Percentiles rank a stretch among this genome's conserved stretches.
Conservation (phyloP, 2,113 vertebrate species). For the Percina caprodes region DNA sequence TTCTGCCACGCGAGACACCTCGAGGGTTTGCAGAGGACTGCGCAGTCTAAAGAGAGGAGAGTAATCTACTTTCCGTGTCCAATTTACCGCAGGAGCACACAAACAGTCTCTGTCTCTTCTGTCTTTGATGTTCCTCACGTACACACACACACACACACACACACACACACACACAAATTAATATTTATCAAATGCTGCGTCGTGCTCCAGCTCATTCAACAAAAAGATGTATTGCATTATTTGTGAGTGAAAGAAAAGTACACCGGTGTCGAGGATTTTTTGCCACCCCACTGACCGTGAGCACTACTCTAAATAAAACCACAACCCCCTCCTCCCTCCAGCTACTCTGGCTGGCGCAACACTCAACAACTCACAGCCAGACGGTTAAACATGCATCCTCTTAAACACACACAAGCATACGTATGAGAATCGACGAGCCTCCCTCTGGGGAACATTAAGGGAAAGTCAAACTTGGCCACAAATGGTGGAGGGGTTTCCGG, state of each 20-base stretch:
- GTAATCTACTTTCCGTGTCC: constrained; percentile 36
- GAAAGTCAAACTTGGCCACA: constrained; percentile 48
- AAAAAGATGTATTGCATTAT: constrained; percentile 35
- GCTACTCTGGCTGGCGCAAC: constrained; percentile 15
- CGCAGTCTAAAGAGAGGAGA: neutral
- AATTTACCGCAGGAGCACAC: neutral
- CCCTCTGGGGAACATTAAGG: constrained; percentile 55
- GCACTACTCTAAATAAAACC: constrained; percentile 58
- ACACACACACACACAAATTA: too few relatives aligned
- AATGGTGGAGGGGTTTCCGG: constrained; percentile 29
- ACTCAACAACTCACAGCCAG: constrained; percentile 30
- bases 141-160: neutral
- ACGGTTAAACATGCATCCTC: constrained; percentile 18
- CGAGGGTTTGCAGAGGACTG: constrained; percentile 9
- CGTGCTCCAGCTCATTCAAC: constrained; percentile 50
- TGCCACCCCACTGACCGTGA: constrained; percentile 32
- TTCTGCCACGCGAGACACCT: constrained; percentile 32
- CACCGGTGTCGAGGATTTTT: neutral
- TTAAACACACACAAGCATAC: neutral
- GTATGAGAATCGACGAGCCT: constrained; percentile 16
- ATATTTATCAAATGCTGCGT: neutral
- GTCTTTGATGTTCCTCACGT: neutral
- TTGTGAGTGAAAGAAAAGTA: constrained; percentile 36
- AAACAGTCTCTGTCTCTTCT: neutral
- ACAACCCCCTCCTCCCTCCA: neutral